These are phyloP conservation scores for Forpus xanthops DNA, from an alignment of 2,797 vertebrate species.

Conservation along the genomic window DNA sequence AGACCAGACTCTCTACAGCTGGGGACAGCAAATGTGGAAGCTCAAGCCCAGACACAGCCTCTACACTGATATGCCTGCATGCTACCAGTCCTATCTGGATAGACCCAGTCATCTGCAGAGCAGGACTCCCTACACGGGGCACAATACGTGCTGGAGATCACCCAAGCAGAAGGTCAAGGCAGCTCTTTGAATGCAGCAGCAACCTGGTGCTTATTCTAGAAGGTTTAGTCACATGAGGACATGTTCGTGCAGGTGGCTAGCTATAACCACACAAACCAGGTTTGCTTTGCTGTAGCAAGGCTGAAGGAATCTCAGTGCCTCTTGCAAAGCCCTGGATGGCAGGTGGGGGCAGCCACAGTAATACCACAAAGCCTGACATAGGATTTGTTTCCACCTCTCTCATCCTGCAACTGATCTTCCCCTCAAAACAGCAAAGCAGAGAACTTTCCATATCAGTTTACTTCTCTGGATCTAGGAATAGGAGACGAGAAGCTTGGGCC, in stretches of 20 bases:
- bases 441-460: not conserved
- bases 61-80: not conserved
- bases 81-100: not conserved
- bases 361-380: accelerated
- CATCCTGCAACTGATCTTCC: not conserved
- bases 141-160: accelerated
- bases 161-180: not conserved
- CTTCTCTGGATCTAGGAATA: not conserved
- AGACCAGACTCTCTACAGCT: not conserved
- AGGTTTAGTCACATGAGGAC: not conserved
- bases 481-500: not conserved
- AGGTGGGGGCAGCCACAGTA: not conserved
- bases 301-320: not conserved
- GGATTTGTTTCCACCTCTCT: not conserved
- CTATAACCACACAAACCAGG: not conserved
- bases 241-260: not conserved
- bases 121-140: not conserved
- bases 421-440: not conserved
- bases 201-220: not conserved
- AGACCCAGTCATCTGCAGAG: not conserved
- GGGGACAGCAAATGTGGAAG: not conserved
- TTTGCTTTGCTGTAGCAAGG: not conserved
- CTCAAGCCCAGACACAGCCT: not conserved
- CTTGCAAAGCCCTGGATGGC: not conserved
- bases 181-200: not conserved